Percentiles rank a stretch among this genome's conserved stretches.
Evolutionary conservation across 2,888 invertebrate species (phyloP).

Genomic region (Belgica antarctica): DNA sequence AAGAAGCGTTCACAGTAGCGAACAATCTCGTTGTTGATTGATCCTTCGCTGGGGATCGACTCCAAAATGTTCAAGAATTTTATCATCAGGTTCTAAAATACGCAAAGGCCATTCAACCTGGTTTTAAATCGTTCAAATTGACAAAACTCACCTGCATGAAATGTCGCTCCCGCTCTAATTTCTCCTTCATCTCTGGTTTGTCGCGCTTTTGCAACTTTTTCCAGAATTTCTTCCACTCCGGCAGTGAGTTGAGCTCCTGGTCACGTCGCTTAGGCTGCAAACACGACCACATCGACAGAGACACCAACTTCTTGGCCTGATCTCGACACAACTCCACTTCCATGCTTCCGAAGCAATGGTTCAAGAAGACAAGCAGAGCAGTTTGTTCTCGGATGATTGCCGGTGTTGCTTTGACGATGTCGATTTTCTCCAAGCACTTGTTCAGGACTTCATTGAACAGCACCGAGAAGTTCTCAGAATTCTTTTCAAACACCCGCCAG

Average conservation of each 20-base stretch:
- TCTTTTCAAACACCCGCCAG: constrained; percentile 87
- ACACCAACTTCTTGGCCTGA: constrained; percentile 86
- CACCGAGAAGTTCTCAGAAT: constrained; percentile 71
- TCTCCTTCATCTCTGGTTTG: constrained; percentile 66
- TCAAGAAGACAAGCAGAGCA: constrained; percentile 83
- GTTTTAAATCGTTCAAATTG: too few species aligned
- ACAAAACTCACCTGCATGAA: constrained; percentile 65
- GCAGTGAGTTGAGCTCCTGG: constrained; percentile 78
- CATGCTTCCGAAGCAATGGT: constrained; percentile 96
- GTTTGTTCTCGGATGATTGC: constrained; percentile 73
- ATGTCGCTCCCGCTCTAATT: constrained; percentile 78
- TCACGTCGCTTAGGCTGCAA: constrained; percentile 80
- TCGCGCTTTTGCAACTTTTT: constrained; percentile 84
- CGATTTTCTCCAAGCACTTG: constrained; percentile 61
- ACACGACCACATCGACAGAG: constrained; percentile 90
- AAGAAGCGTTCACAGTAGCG: constrained; percentile 92
- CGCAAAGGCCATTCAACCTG: background rate
- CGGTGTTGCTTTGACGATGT: constrained; percentile 52
- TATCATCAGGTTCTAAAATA: constrained; percentile 66
- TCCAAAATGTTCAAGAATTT: constrained; percentile 83
- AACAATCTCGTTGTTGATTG: constrained; percentile 59
- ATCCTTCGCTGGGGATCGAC: constrained; percentile 65
- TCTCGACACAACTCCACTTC: constrained; percentile 91
- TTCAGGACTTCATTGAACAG: constrained; percentile 81
- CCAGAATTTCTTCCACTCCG: constrained; percentile 92